Base-by-base conservation (phyloP, 2,797 vertebrate species). In the Enteromius trimaculatus region DNA sequence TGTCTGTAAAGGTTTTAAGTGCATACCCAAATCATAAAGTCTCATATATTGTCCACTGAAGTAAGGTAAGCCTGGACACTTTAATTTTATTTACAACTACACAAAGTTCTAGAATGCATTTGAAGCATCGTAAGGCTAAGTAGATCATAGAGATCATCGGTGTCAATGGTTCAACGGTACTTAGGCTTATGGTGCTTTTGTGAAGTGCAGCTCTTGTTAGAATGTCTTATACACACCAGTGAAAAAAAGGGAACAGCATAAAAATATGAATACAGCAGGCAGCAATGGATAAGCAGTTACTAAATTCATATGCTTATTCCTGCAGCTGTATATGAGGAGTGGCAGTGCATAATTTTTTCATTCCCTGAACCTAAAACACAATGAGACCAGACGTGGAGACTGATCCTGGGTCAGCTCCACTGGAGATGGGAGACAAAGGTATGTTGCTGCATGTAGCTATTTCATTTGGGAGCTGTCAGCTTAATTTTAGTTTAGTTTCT, bases 341-440 rank as follows among this genome's bases (percentile, higher is more conserved):
- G 23, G 64, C 51, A 81, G 74, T 11, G 37, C 64, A 60, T 81
- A 7, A 31, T 74, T 21, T 8, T 34, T 29, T 49, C n/a, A 37
- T 49, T 72, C 4, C 55, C 44, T 69, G 70, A 69, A 23, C 31
- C 26, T 2, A 74, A 53, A 90, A 81, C 85, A 26, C 29, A 68
- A 94, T 94, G 93, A 93, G 88, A 89, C 92, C 92, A 88, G 92
- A 90, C 0, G 88, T 91, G 89, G 93, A 94, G 86, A 91, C 90
- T 79, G 74, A 83, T 77, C 64, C 74, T 68, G 89, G 90, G 77
- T 90, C 91, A 76, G 86, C 89, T 68, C 92, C 71, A 51, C 55
- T 44, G 79, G 92, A 90, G 21, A 88, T 93, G 0, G 92, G 92
- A 82, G 93, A 94, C 42, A 92, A 93, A 4, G 93, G 95, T 95